Percentiles rank a stretch among this genome's conserved stretches.
phyloP scores from a whole-genome alignment of 2,888 invertebrate species.

The Caenorhabditis macrosperma region DNA sequence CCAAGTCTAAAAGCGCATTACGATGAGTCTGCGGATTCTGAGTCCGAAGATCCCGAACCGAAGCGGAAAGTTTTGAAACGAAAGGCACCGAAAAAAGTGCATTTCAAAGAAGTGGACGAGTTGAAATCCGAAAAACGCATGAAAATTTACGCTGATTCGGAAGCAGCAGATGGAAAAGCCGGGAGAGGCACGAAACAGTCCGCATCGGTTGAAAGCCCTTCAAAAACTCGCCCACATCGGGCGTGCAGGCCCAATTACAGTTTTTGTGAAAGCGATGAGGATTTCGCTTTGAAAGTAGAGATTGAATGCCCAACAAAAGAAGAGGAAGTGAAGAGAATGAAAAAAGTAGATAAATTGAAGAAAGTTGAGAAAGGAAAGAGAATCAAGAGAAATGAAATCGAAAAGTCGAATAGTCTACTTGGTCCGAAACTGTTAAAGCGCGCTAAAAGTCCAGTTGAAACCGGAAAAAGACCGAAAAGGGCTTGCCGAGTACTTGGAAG shows the following conservation, averaged over 20 bases:
- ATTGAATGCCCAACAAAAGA: neutral
- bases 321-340: neutral
- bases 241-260: neutral
- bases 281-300: neutral
- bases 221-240: neutral
- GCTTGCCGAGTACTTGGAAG: constrained; percentile 36
- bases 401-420: too few relatives aligned
- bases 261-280: constrained; percentile 7
- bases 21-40: neutral
- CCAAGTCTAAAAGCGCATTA: neutral
- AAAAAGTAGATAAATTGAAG: neutral
- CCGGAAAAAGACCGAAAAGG: constrained; percentile 14
- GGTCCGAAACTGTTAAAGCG: too few relatives aligned
- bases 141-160: neutral
- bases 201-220: too few relatives aligned
- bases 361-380: neutral
- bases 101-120: neutral
- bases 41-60: neutral
- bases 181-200: neutral
- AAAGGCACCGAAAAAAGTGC: neutral
- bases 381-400: too few relatives aligned
- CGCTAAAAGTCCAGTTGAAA: neutral
- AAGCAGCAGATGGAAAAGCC: neutral
- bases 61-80: neutral
- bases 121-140: neutral